phyloP scores from a whole-genome alignment of 2,113 vertebrate genomes.

The Syngnathus floridae region DNA sequence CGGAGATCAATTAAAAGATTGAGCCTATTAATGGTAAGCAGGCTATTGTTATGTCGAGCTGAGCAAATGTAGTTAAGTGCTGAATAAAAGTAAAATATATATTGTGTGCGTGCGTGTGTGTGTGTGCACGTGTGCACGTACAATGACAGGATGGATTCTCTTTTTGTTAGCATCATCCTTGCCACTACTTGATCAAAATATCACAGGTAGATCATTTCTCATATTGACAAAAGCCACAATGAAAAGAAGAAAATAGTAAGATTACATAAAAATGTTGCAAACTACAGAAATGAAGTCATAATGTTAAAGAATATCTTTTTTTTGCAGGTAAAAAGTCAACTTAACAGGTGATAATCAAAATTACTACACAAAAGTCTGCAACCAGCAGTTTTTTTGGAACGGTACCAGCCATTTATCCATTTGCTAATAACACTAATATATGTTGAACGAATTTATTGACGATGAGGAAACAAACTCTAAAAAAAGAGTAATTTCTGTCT shows the following conservation, averaged over 20 bases:
- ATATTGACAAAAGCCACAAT: background rate
- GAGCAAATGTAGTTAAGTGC: background rate
- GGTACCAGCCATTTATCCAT: background rate
- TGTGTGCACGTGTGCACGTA: too few relatives aligned
- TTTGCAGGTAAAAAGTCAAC: background rate
- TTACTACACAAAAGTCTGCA: background rate
- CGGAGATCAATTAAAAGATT: slow-evolving; percentile 65
- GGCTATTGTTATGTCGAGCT: slow-evolving; percentile 7
- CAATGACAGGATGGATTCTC: background rate
- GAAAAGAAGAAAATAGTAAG: background rate
- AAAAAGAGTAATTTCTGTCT: background rate
- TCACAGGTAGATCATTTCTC: background rate
- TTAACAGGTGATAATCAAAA: background rate
- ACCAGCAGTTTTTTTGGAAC: background rate
- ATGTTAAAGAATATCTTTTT: background rate
- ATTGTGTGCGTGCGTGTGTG: background rate
- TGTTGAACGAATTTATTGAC: background rate
- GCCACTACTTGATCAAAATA: background rate
- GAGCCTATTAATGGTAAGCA: slow-evolving; percentile 46
- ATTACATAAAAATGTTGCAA: background rate
- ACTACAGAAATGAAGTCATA: background rate
- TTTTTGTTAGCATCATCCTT: background rate
- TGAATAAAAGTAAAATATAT: background rate
- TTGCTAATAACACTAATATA: background rate
- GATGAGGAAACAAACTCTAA: background rate